phyloP scores from a whole-genome alignment of 2,797 vertebrate genomes.

The Sebastes vulpes region DNA sequence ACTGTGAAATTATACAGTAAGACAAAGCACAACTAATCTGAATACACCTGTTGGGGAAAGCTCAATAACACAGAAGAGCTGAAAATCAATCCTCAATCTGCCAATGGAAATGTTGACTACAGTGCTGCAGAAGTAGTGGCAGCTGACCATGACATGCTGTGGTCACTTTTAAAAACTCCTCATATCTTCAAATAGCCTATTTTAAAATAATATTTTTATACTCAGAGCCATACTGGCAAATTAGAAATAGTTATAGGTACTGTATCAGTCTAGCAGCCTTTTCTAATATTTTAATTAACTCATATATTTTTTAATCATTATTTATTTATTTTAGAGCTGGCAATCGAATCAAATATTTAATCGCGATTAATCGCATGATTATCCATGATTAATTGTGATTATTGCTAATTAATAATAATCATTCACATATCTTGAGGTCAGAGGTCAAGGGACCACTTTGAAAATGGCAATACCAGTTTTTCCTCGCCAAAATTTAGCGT shows the following conservation, averaged over 20 bases:
- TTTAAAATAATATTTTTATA: background rate
- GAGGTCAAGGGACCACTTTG: no score
- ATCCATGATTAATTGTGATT: no score
- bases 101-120: background rate
- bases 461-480: no score
- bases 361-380: no score
- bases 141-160: background rate
- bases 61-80: background rate
- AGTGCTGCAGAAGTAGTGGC: background rate
- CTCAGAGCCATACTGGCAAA: background rate
- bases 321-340: no score
- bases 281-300: no score
- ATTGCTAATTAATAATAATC: no score
- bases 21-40: background rate
- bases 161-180: background rate
- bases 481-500: no score
- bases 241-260: background rate
- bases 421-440: no score
- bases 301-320: background rate
- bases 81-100: background rate
- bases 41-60: slow-evolving; percentile 4
- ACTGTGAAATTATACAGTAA: slow-evolving; percentile 41
- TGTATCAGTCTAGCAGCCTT: background rate
- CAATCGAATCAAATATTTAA: no score
- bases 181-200: background rate